phyloP scores from a whole-genome alignment of 2,797 vertebrate genomes.

The Botia almorhae region DNA sequence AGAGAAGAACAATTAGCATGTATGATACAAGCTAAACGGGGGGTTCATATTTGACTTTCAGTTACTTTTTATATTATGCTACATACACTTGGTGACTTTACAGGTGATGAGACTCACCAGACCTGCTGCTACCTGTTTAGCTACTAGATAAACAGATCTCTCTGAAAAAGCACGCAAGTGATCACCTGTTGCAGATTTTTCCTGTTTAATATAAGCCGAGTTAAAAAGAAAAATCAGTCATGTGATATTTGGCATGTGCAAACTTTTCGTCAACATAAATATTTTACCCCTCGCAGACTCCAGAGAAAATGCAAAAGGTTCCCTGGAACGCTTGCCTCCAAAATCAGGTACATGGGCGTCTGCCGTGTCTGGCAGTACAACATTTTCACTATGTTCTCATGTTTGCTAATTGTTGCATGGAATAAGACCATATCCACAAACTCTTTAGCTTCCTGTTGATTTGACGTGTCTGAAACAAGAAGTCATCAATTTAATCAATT shows the following conservation, averaged over 20 bases:
- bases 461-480: slow-evolving; percentile 56
- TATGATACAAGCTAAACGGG: not conserved
- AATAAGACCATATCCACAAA: slow-evolving; percentile 70
- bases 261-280: not conserved
- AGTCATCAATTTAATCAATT: not conserved
- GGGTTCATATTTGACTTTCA: not conserved
- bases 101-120: slow-evolving; percentile 65
- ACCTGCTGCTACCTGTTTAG: slow-evolving; percentile 73
- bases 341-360: slow-evolving; percentile 70
- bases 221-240: not conserved
- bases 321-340: slow-evolving; percentile 68
- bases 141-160: slow-evolving; percentile 71
- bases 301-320: slow-evolving; percentile 75
- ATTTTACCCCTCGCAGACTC: slow-evolving; percentile 68
- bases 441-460: slow-evolving; percentile 59
- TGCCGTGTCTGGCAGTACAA: slow-evolving; percentile 69
- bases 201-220: slow-evolving; percentile 42
- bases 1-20: not conserved
- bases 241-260: not conserved
- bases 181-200: slow-evolving; percentile 29
- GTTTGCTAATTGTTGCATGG: slow-evolving; percentile 68
- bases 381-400: slow-evolving; percentile 72
- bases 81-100: not conserved
- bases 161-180: slow-evolving; percentile 65
- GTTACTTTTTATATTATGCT: not conserved